Percentiles rank a stretch among this genome's conserved stretches.
phyloP scores from a whole-genome alignment of 2,888 invertebrate species.

The Caenorhabditis sp. region DNA sequence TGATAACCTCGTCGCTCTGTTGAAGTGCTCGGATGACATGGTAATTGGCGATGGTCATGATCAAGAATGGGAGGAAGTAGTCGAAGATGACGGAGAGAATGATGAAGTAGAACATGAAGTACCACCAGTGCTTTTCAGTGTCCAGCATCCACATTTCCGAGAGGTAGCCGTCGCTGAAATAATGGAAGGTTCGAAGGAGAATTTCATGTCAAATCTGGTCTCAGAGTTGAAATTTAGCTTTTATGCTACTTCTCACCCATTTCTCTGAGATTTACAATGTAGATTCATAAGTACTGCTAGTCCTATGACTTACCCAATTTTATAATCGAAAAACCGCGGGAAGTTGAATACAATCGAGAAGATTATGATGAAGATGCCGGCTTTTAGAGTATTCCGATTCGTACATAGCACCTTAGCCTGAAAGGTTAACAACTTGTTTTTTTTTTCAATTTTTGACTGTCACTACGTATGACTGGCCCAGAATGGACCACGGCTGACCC shows the following conservation, averaged over 20 bases:
- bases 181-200: too few relatives aligned
- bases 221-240: too few relatives aligned
- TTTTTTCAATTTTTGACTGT: too few relatives aligned
- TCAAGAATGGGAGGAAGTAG: conserved; percentile 55
- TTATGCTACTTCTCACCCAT: too few relatives aligned
- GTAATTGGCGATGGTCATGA: conserved; percentile 61
- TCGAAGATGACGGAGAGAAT: conserved; percentile 56
- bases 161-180: conserved; percentile 53
- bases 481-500: too few relatives aligned
- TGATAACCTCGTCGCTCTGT: conserved; percentile 58
- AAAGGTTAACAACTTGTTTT: not conserved
- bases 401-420: conserved; percentile 61
- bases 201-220: too few relatives aligned
- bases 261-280: too few relatives aligned
- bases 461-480: too few relatives aligned
- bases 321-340: conserved; percentile 60
- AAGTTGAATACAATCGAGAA: conserved; percentile 64
- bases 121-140: conserved; percentile 63
- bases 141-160: conserved; percentile 65
- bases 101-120: conserved; percentile 56
- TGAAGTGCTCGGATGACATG: conserved; percentile 53
- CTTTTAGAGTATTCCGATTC: conserved; percentile 57
- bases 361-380: conserved; percentile 55
- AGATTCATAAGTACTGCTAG: too few relatives aligned
- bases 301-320: conserved; percentile 41